Base-by-base conservation (phyloP, 2,888 invertebrate genomes). In the Rhimphoctona megacephalus region DNA sequence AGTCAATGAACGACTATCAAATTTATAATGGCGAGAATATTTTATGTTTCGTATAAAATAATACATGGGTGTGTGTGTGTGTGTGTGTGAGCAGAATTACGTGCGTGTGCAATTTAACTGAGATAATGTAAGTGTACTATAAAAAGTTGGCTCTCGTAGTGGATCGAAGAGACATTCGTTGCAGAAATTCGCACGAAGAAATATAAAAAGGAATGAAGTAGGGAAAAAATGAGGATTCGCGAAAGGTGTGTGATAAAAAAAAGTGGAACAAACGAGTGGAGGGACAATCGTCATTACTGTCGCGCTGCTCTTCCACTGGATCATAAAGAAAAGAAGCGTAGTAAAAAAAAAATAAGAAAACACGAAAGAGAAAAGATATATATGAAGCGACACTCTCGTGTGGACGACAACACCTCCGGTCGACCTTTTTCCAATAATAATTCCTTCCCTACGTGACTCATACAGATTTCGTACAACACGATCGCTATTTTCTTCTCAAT, bases 181-280 rank as follows among this genome's bases (percentile, higher is more conserved):
- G 52, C 5, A 8, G 54, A 22, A 22, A 54, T 22, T 64, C 83
- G 79, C 46, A 76, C 81, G 73, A 64, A 69, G 78, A 61, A 72
- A 69, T 74, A 69, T 72, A 73, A 36, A 72, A 66, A 76, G 52
- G 83, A 81, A 84, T 70, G 54, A 7, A 54, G 22, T 22, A 54
- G 54, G 54, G 11, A 14, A 57, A 25, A 22, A 57, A 25, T 25
- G 57, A 57, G 25, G 57, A 57, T 25, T 3, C 25, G 25, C 0
- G 25, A 57, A 22, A 57, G 3, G 22, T 25, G 57, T 25, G 57
- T 57, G 11, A 22, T 64, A 36, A 64, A 72, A 72, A 49, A 52
- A 49, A 46, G 43, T 57, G 25, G 57, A 57, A 25, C 25, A 25
- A 22, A 57, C 11, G 57, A 22, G 22, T 3, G 57, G 57, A 57